phyloP scores from a whole-genome alignment of 2,888 invertebrate species.

The Eupithecia pulchellata region DNA sequence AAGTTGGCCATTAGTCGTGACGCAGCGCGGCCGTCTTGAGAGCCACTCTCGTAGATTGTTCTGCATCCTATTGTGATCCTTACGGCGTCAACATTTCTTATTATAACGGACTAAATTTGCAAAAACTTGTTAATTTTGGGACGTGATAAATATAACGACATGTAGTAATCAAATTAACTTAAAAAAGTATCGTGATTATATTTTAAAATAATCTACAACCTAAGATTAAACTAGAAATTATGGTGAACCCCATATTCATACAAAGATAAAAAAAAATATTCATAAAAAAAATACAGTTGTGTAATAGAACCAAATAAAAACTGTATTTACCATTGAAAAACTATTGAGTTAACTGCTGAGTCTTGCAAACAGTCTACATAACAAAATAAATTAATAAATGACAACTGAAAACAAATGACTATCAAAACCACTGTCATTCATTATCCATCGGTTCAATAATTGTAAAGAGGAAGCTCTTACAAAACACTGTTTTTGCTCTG shows the following conservation, averaged over 20 bases:
- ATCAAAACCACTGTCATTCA: not conserved
- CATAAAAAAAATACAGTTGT: too few species aligned
- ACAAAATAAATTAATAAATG: not conserved
- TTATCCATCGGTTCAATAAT: not conserved
- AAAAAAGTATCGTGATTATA: not conserved
- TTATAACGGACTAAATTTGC: not conserved
- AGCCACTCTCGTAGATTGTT: slow-evolving; percentile 19
- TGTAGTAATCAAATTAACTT: not conserved
- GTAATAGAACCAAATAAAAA: too few species aligned
- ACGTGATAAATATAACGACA: not conserved
- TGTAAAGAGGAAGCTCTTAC: not conserved
- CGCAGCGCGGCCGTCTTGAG: slow-evolving; percentile 3
- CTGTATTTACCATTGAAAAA: too few species aligned
- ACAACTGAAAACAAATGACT: not conserved
- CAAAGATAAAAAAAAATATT: too few species aligned
- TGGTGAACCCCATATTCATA: not conserved
- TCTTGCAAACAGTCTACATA: too few species aligned
- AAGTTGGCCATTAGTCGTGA: slow-evolving; percentile 20
- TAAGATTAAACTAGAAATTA: not conserved
- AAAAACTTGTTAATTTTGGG: not conserved
- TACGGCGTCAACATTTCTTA: not conserved
- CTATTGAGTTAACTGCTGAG: too few species aligned
- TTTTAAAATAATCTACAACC: not conserved
- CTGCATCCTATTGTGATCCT: slow-evolving; percentile 15
- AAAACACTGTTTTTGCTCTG: slow-evolving; percentile 5